Conservation (phyloP, 2,113 vertebrate species). For the Vidua macroura region DNA sequence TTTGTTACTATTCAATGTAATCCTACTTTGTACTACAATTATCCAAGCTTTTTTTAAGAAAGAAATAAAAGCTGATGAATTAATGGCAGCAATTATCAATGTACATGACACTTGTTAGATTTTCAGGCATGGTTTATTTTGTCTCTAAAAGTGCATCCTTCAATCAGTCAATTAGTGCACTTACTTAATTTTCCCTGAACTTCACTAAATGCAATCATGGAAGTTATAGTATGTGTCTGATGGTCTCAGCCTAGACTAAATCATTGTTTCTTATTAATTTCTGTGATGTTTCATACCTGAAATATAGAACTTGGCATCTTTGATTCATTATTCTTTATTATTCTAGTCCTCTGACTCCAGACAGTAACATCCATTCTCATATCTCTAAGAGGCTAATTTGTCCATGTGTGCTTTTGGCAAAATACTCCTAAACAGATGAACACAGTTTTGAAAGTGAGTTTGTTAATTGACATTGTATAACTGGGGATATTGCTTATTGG, state of each 20-base stretch:
- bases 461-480: not conserved
- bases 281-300: not conserved
- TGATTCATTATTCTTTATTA: not conserved
- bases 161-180: not conserved
- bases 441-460: not conserved
- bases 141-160: not conserved
- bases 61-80: not conserved
- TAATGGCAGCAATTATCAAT: not conserved
- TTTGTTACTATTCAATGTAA: not conserved
- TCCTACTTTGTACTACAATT: not conserved
- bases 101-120: not conserved
- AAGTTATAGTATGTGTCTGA: not conserved
- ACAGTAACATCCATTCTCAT: not conserved
- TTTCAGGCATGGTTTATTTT: not conserved
- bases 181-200: not conserved
- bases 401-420: slow-evolving; percentile 4
- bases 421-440: not conserved
- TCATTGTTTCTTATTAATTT: not conserved
- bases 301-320: not conserved
- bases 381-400: not conserved
- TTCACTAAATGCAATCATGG: not conserved
- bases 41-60: not conserved
- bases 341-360: not conserved
- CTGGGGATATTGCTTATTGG: not conserved
- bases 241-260: not conserved